These are phyloP conservation scores for Cataglyphis livida DNA, from an alignment of 2,888 invertebrate species.

Conservation along the genomic window DNA sequence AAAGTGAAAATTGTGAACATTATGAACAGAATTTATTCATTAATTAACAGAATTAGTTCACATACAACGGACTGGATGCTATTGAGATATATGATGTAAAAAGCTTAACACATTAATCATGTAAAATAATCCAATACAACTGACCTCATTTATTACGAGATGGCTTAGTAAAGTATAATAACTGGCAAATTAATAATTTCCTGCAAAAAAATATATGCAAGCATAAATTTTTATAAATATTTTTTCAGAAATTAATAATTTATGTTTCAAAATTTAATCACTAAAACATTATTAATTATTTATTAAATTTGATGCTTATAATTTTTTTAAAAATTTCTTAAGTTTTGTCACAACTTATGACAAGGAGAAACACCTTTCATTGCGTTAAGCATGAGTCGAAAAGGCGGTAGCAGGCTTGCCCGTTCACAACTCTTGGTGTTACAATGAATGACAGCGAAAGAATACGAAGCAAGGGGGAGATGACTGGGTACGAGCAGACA, in stretches of 20 bases:
- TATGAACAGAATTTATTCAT: background rate
- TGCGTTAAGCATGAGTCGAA: slow-evolving; percentile 7
- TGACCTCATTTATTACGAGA: background rate
- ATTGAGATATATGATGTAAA: slow-evolving; percentile 7
- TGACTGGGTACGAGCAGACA: slow-evolving; percentile 40
- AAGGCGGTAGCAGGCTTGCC: background rate
- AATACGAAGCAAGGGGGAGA: slow-evolving; percentile 39
- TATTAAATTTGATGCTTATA: background rate
- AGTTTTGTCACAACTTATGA: background rate
- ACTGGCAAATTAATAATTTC: background rate
- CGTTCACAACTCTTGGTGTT: slow-evolving; percentile 47
- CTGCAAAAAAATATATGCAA: background rate
- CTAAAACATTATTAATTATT: background rate
- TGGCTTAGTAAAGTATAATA: background rate
- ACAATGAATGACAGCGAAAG: slow-evolving; percentile 62
- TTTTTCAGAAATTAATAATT: slow-evolving; percentile 2
- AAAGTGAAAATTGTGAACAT: background rate
- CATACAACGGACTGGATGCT: background rate
- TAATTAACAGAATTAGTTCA: background rate
- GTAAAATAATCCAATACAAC: background rate
- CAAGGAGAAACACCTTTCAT: slow-evolving; percentile 15
- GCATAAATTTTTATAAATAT: background rate
- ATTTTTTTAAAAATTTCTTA: background rate
- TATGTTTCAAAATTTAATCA: background rate
- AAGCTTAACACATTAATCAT: background rate